A percentile compares a stretch with the other conserved stretches of the same genome.
Evolutionary conservation across 1,140 invertebrate species (phyloP).

Genomic region (Philotrypesis tridentata): DNA sequence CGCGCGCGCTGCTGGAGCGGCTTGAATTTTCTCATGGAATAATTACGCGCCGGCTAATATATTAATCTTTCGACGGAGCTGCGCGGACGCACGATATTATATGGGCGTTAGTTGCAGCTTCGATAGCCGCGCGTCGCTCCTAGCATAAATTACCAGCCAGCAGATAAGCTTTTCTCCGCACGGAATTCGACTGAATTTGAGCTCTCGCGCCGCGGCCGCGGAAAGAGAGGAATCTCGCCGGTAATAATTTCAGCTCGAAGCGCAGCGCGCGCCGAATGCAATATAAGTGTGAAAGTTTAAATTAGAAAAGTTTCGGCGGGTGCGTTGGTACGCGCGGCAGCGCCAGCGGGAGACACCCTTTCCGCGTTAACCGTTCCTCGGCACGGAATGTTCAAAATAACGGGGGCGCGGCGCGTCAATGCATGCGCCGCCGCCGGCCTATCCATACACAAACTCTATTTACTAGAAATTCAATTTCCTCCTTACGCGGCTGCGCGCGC

Average conservation of each 20-base stretch:
- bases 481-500: too few relatives aligned
- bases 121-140: background rate
- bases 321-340: slow-evolving; percentile 23
- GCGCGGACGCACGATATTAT: background rate
- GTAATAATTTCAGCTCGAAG: slow-evolving; percentile 35
- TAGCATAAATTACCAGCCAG: too few relatives aligned
- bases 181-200: background rate
- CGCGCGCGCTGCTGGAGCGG: too few relatives aligned
- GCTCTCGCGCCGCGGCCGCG: too few relatives aligned
- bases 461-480: background rate
- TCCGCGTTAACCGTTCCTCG: slow-evolving; percentile 39
- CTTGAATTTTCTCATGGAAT: slow-evolving; percentile 36
- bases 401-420: too few relatives aligned
- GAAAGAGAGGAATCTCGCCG: slow-evolving; percentile 17
- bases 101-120: too few relatives aligned
- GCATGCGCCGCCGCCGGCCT: background rate
- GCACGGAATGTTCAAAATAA: slow-evolving; percentile 51
- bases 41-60: slow-evolving; percentile 30
- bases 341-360: slow-evolving; percentile 10
- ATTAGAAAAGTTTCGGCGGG: slow-evolving; percentile 51
- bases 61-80: slow-evolving; percentile 26
- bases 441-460: background rate
- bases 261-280: slow-evolving; percentile 28
- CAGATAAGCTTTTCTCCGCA: too few relatives aligned
- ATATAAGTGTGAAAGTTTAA: slow-evolving; percentile 52